A percentile compares a stretch with the other conserved stretches of the same genome.
Conservation (phyloP, 2,797 vertebrate genomes). For the Hemibagrus guttatus region DNA sequence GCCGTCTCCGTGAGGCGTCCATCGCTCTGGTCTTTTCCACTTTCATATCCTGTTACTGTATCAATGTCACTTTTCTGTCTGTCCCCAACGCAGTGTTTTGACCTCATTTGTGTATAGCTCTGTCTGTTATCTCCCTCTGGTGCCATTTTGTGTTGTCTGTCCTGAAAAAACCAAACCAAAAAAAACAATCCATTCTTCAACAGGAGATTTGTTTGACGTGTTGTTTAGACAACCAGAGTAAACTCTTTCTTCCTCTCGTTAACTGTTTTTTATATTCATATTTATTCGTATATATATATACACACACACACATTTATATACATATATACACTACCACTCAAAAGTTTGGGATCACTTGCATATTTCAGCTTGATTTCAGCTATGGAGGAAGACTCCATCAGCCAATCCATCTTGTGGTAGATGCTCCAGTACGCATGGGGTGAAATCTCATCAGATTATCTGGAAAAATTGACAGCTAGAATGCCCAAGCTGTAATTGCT, state of each 20-base stretch:
- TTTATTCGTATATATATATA: too few relatives aligned
- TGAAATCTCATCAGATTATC: too few relatives aligned
- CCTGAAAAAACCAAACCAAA: not conserved
- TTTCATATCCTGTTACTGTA: slow-evolving; percentile 9
- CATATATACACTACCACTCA: too few relatives aligned
- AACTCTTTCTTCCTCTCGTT: not conserved
- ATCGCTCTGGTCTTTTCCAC: not conserved
- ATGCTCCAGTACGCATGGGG: too few relatives aligned
- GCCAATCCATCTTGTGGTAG: too few relatives aligned
- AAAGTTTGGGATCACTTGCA: too few relatives aligned
- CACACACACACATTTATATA: too few relatives aligned
- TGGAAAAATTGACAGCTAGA: too few relatives aligned
- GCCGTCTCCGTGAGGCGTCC: not conserved
- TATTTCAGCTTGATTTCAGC: too few relatives aligned
- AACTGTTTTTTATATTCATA: too few relatives aligned
- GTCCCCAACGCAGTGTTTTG: not conserved
- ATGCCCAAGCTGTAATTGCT: too few relatives aligned
- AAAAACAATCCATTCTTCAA: not conserved
- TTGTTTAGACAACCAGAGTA: not conserved
- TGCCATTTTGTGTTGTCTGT: not conserved
- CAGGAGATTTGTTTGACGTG: not conserved
- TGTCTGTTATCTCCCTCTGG: not conserved
- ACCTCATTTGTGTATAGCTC: not conserved
- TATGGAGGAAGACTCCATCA: too few relatives aligned
- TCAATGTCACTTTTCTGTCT: not conserved